Evolutionary conservation across 2,888 invertebrate species (phyloP).

Genomic region (Tineola bisselliella): DNA sequence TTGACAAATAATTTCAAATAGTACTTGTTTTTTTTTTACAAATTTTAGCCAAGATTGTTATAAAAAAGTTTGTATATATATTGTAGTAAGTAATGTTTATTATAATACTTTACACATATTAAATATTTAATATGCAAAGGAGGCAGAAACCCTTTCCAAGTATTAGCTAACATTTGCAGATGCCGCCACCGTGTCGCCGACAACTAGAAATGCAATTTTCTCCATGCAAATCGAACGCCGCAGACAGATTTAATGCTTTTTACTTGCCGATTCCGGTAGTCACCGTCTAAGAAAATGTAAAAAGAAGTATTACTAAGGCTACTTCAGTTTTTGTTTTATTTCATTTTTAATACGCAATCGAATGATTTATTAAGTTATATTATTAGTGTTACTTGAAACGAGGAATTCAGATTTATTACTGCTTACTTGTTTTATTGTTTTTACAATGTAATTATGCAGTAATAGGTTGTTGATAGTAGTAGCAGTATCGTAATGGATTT

Average conservation of each 20-base stretch:
- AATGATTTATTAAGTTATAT: not conserved
- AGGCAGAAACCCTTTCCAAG: constrained; percentile 33
- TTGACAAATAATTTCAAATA: not conserved
- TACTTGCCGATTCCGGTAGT: constrained; percentile 54
- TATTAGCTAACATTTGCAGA: constrained; percentile 46
- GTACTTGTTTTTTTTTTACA: not conserved
- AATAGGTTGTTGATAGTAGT: too few species aligned
- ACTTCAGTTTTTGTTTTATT: not conserved
- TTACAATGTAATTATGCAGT: not conserved
- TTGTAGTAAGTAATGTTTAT: not conserved
- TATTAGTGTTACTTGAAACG: not conserved
- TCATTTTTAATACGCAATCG: not conserved
- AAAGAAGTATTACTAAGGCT: constrained; percentile 18
- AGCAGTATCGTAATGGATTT: too few species aligned
- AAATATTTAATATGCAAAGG: not conserved
- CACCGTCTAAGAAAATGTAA: constrained; percentile 44
- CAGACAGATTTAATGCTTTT: constrained; percentile 63
- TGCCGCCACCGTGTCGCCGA: constrained; percentile 29
- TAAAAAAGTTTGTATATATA: not conserved
- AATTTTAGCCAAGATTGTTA: not conserved
- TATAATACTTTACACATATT: not conserved
- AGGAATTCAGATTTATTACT: too few species aligned
- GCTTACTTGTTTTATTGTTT: not conserved
- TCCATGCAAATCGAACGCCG: constrained; percentile 60
- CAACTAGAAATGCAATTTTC: constrained; percentile 60